Conservation (phyloP, 2,888 invertebrate species). For the Acrobasis repandana region DNA sequence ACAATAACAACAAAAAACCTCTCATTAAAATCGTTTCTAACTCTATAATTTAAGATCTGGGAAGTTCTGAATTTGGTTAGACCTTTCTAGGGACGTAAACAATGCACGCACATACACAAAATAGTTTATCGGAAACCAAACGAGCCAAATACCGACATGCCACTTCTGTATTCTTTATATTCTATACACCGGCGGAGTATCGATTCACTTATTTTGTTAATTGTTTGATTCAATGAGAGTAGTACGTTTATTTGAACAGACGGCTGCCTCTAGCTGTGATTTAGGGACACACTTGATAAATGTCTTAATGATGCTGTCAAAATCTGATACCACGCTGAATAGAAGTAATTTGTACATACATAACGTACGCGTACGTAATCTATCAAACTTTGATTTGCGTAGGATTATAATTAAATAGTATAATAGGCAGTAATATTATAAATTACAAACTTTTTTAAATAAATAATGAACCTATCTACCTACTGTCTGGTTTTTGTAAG, state of each 20-base stretch:
- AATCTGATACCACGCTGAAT: constrained; percentile 37
- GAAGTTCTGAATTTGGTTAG: no score
- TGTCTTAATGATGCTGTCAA: constrained; percentile 36
- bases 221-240: constrained; percentile 33
- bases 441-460: constrained; percentile 2
- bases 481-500: constrained; percentile 6
- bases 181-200: constrained; percentile 31
- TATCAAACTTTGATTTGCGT: constrained; percentile 20
- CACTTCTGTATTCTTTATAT: neutral
- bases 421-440: constrained; percentile 20
- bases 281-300: constrained; percentile 41
- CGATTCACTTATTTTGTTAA: constrained; percentile 36
- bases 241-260: constrained; percentile 21
- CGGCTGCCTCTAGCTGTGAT: constrained; percentile 31
- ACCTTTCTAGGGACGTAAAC: no score
- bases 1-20: no score
- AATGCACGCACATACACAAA: no score
- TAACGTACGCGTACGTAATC: constrained; percentile 20
- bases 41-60: no score
- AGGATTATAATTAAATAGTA: constrained; percentile 16
- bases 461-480: neutral
- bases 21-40: no score
- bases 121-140: no score
- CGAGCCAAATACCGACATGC: no score
- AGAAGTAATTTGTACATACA: constrained; percentile 33